These are phyloP conservation scores for Tetramorium bicarinatum DNA, from an alignment of 2,888 invertebrate genomes.

Conservation along the genomic window DNA sequence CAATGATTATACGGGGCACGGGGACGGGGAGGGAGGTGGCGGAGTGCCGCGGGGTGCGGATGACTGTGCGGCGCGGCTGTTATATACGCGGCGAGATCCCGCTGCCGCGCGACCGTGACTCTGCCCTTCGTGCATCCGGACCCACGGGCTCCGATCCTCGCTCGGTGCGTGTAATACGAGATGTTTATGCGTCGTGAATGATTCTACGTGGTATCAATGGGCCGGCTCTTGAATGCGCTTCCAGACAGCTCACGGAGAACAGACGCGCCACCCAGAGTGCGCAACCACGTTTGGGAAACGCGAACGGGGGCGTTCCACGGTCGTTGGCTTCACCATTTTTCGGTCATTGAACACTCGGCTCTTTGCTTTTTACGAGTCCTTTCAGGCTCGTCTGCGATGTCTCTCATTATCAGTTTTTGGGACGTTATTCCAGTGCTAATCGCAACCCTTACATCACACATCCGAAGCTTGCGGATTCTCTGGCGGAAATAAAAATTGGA, in stretches of 20 bases:
- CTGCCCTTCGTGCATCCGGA: constrained; percentile 67
- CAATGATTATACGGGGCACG: constrained; percentile 69
- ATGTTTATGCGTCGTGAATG: constrained; percentile 71
- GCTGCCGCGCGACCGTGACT: constrained; percentile 82
- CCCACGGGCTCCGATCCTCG: constrained; percentile 24
- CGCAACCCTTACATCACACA: background rate
- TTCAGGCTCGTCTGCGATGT: background rate
- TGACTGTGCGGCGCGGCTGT: constrained; percentile 81
- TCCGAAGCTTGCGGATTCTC: background rate
- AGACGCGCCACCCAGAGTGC: constrained; percentile 46
- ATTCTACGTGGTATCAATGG: constrained; percentile 67
- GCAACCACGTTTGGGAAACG: constrained; percentile 33
- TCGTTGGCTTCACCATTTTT: constrained; percentile 33
- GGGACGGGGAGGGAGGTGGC: constrained; percentile 10
- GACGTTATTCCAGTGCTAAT: background rate
- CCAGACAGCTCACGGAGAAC: constrained; percentile 39
- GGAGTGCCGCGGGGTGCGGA: constrained; percentile 72
- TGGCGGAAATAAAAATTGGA: too few relatives aligned
- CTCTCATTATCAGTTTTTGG: background rate
- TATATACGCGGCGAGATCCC: constrained; percentile 71
- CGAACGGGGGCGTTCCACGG: constrained; percentile 19
- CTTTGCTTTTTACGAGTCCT: background rate
- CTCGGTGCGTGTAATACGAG: constrained; percentile 66
- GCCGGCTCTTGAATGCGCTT: constrained; percentile 75
- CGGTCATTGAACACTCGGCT: background rate